Evolutionary conservation across 2,888 invertebrate species (phyloP).

Genomic region (Oxyscelio sp.): DNA sequence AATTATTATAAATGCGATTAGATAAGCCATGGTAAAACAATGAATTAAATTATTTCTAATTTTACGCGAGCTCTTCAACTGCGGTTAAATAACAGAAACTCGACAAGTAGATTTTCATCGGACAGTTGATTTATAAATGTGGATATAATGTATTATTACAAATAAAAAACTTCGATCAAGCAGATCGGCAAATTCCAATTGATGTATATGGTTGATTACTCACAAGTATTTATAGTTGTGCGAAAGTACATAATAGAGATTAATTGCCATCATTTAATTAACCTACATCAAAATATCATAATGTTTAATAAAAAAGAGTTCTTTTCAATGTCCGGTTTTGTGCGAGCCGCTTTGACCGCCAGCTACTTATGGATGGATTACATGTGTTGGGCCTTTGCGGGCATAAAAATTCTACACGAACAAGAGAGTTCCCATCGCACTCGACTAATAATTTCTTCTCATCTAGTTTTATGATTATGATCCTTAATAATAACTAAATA

Average conservation of each 20-base stretch:
- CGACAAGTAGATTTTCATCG: background rate
- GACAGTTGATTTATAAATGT: background rate
- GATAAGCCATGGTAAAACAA: no score
- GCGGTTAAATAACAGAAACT: no score
- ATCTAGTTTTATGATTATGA: constrained; percentile 77
- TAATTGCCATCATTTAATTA: background rate
- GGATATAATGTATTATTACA: background rate
- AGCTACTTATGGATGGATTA: constrained; percentile 87
- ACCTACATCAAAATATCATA: no score
- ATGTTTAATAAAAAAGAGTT: constrained; percentile 71
- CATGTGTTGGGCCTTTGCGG: constrained; percentile 85
- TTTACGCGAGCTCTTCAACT: no score
- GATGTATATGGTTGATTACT: background rate
- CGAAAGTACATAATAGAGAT: background rate
- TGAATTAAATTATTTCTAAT: no score
- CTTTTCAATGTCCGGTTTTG: constrained; percentile 78
- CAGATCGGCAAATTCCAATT: background rate
- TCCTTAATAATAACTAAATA: constrained; percentile 72
- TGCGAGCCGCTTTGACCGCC: constrained; percentile 79
- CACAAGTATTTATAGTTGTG: background rate
- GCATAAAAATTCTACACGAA: constrained; percentile 86
- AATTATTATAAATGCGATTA: no score
- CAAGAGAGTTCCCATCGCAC: constrained; percentile 79
- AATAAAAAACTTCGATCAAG: background rate
- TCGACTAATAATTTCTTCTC: constrained; percentile 65